Evolutionary conservation across 2,113 vertebrate genomes (phyloP).

Genomic region (Corythaeola cristata): DNA sequence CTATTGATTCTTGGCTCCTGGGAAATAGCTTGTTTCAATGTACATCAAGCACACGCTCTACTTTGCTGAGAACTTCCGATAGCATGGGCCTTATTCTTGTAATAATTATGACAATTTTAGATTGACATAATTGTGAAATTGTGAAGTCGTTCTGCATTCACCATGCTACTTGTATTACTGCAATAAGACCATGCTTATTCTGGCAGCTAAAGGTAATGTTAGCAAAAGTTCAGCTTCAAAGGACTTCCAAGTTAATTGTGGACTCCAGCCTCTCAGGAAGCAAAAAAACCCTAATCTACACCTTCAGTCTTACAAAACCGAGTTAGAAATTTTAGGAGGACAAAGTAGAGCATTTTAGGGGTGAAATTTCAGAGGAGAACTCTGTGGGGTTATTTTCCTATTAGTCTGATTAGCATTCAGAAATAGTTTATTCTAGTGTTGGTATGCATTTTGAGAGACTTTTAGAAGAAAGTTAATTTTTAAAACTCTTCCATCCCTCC

Average conservation of each 20-base stretch:
- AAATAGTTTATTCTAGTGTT: neutral
- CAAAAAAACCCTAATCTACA: neutral
- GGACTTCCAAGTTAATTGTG: neutral
- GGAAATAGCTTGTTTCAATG: neutral
- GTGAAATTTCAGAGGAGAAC: neutral
- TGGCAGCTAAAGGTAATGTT: neutral
- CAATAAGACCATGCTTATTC: neutral
- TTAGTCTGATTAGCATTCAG: neutral
- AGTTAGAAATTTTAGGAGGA: neutral
- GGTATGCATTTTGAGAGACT: neutral
- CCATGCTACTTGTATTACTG: neutral
- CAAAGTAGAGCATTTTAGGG: neutral
- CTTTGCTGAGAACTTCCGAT: neutral
- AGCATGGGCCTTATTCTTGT: neutral
- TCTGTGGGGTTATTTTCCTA: neutral
- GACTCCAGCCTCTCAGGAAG: neutral
- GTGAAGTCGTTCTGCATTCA: neutral
- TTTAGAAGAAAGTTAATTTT: neutral
- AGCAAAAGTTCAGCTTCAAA: conserved; percentile 5
- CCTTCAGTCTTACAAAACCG: neutral
- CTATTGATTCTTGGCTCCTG: neutral
- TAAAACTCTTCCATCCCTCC: neutral
- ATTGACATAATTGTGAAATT: neutral
- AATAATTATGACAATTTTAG: neutral
- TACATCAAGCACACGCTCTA: neutral